phyloP scores from a whole-genome alignment of 2,888 invertebrate genomes.

The Myopa testacea region DNA sequence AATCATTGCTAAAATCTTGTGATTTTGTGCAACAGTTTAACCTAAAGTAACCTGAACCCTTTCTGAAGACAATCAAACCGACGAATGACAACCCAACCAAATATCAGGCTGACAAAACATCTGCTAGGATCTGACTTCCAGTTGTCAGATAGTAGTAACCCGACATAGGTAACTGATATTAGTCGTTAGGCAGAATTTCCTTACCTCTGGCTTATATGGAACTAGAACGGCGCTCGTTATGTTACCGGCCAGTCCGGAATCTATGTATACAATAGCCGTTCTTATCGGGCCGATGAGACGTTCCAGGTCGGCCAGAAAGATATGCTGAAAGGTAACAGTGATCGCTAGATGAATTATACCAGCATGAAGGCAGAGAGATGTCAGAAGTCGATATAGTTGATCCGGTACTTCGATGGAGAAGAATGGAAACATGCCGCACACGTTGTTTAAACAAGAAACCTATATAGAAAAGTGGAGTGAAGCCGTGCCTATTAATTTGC shows the following conservation, averaged over 20 bases:
- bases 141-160: too few species aligned
- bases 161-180: too few species aligned
- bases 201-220: conserved; percentile 95
- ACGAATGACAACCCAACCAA: too few species aligned
- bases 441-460: conserved; percentile 95
- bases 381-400: conserved; percentile 97
- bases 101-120: too few species aligned
- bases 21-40: too few species aligned
- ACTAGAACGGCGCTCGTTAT: conserved; percentile 97
- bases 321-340: conserved; percentile 90
- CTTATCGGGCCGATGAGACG: conserved; percentile 94
- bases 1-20: too few species aligned
- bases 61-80: too few species aligned
- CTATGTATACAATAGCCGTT: conserved; percentile 92
- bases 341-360: conserved; percentile 91
- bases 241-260: conserved; percentile 95
- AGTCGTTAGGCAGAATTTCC: neutral
- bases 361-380: conserved; percentile 96
- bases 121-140: too few species aligned
- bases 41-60: too few species aligned
- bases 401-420: conserved; percentile 92
- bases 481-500: neutral
- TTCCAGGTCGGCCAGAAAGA: conserved; percentile 95
- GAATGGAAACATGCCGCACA: conserved; percentile 97
- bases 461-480: conserved; percentile 62